Base-by-base conservation (phyloP, 1,140 invertebrate genomes). In the Ectropis grisescens region DNA sequence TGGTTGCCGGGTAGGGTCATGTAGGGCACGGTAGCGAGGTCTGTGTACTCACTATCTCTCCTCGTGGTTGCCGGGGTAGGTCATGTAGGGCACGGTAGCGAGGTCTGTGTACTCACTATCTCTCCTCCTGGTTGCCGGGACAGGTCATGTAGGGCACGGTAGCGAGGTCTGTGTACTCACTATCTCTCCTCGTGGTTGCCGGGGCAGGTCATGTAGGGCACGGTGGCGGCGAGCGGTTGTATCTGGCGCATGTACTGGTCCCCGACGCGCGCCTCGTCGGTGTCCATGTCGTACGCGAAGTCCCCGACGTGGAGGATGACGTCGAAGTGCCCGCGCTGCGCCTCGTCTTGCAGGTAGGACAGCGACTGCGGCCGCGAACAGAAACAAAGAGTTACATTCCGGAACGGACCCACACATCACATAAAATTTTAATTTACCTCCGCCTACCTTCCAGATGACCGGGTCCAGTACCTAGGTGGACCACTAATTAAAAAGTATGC, bases 221-320 rank as follows among this genome's bases (percentile, higher is more conserved):
- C 82, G 72, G 91, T 89, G 15, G 92, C 92, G 27, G 96, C 93
- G 28, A 97, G 83, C 1, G 91, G 86, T 80, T 97, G 88, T 43
- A 98, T 91, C 83, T 94, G 91, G 15, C 88, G 85, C 93, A 97
- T 96, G 76, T 96, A 98, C 69, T 91, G 88, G 83, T 97, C 93
- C 0, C 95, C 95, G 29, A 94, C 87, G 28, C 72, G 66, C 1
- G 88, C 94, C 67, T 95, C 82, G 34, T 93, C 78, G 1, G 87
- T 84, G 78, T 95, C 82, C 92, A 99, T 93, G 71, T 98, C 93
- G 82, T 98, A 99, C 0, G 96, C 96, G 84, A 98, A 94, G 85
- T 97, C 95, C 1, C 96, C 96, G 40, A 97, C 93, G 83, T 98
- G 96, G 29, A 98, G 84, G 35, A 95, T 89, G 41, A 92, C 87